Base-by-base conservation (phyloP, 2,797 vertebrate species). In the Xenops minutus region DNA sequence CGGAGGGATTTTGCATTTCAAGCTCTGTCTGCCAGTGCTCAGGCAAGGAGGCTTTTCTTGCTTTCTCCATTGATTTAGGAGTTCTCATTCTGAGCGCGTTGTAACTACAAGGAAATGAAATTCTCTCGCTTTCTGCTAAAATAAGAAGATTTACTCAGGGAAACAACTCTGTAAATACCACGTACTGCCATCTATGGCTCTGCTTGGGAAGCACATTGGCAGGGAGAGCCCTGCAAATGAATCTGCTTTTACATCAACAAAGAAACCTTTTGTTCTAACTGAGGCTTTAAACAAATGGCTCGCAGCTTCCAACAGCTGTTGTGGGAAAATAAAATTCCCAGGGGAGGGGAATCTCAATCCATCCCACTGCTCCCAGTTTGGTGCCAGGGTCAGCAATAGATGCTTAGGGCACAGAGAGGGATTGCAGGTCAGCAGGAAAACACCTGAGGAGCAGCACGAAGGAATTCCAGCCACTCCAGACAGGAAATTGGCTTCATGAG, bases 181-280 rank as follows among this genome's bases (percentile, higher is more conserved):
- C 69, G 20, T 94, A 88, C 85, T 97, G 96, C 96, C 96, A 97
- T 95, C 96, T 97, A 96, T 76, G 67, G 96, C 93, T 84, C 92
- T 81, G 71, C 88, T 52, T 2, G 49, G 90, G 93, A 95, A 96
- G 75, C 46, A 66, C 95, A 92, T 10, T 17, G 0, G 13, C 34
- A 16, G 56, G 48, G 72, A 7, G 23, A 93, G 78, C 64, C 20
- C 71, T 18, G 92, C 24, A 2, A 43, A 62, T 8, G 49, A 61
- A 78, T 26, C 73, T 66, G 69, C 34, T 95, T 91, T 88, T 48
- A 37, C 54, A 72, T 9, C 39, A 1, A 5, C 75, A 21, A 9
- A 83, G 41, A 36, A 83, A 68, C 32, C 89, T 86, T 58, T 80
- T 46, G 62, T 62, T 76, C 77, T 51, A n/a, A 27, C 19, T 2